Evolutionary conservation across 92 coral and sea anemone species (phyloP), one percentile per base, ranked within the genome.

Genomic region (Metridium senile): DNA sequence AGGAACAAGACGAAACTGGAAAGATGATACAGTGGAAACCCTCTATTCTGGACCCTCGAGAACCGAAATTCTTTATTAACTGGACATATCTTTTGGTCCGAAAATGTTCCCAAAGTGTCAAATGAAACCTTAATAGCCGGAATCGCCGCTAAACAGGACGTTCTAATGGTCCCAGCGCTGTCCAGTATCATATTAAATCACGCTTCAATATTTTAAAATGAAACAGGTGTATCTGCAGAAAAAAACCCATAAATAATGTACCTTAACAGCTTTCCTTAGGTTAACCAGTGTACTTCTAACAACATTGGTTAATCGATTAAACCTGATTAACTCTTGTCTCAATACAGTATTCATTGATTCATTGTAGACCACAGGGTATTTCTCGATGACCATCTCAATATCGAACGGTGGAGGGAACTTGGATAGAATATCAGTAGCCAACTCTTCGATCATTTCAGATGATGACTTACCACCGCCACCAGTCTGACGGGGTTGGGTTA

Each of bases 291-390:
- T 92, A 46, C 84, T 81, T 51, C 90, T 88, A 18, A 96, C 99
- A 49, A 96, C 99, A 26, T 74, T 82, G 0, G 99, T 96, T 9
- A 96, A 76, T 59, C 99, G 85, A 89, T 96, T 96, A 80, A 93
- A 96, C 77, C 99, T 79, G 74, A 96, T 96, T 11, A 96, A 93
- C 54, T 96, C 99, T 70, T 96, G 99, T 20, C 99, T 82, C 11
- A 96, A 84, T 31, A 96, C 99, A 10, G 99, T 96, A 87, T 96
- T 96, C 99, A 96, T 96, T 22, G 99, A 96, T 81, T 96, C 99
- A 70, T 85, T 92, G 58, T 96, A 96, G 26, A 96, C 47, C 32
- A 96, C 99, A 20, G 99, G 99, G 67, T 96, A 96, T 57, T 89
- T 89, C 69, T 92, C 76, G 23, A 96, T 90, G 81, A 96, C 99